Evolutionary conservation across 1,140 invertebrate species (phyloP), one percentile per base, ranked within the genome.

Genomic region (Micrasema longulum): DNA sequence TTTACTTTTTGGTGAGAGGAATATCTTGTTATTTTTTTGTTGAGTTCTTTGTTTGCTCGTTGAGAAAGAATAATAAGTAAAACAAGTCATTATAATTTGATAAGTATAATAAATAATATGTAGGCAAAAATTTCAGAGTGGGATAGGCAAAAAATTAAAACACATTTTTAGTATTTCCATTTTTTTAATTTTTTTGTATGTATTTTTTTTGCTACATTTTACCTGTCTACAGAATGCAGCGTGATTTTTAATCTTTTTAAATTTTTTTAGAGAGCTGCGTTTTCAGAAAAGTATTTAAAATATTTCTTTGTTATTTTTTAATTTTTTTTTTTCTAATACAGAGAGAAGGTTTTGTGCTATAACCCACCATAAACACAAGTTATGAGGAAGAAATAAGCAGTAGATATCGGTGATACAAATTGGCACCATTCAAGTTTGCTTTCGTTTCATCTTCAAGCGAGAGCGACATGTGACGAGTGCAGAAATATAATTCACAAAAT

Each of bases 251-350:
- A n/a, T 65, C 57, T 23, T 69, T 72, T 75, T 69, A 47, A 72
- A 63, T 47, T 48, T 38, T 75, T 72, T 75, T 71, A 76, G 69
- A 71, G 73, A 76, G 71, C 74, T 72, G 74, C 74, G 12, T 71
- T 60, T 64, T 45, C 41, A 64, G 43, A 65, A 62, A 53, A 65
- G 63, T 71, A 71, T 71, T 71, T 66, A 65, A 71, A 65, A 71
- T 71, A 71, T 63, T 67, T 71, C 47, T 65, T 53, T 74, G 64
- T 67, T 48, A 43, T 65, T 63, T 14, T 70, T 69, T 73, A 57
- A 43, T 60, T 71, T 50, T 23, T 74, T 62, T 38, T 60, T 71
- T 60, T 69, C 69, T 75, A 69, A 71, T 75, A 71, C 73, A 71
- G 65, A 75, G 20, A 71, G 41, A 71, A 69, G 47, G 5, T 35